Evolutionary conservation across 2,113 vertebrate genomes (phyloP), one percentile per base, ranked within the genome.

Genomic region (Taxidea taxus): DNA sequence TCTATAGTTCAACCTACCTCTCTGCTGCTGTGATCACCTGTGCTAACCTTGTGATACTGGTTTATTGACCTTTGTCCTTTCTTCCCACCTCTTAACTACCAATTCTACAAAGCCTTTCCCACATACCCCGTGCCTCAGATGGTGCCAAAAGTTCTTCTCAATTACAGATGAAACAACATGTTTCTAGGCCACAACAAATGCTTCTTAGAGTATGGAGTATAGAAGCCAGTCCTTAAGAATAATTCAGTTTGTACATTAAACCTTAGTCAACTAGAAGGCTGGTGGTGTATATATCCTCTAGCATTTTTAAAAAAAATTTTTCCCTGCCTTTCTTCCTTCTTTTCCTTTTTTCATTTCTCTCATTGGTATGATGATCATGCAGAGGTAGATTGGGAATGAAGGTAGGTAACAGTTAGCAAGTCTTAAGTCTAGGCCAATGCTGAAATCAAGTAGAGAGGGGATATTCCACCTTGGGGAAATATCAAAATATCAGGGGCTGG

Each of bases 311-410:
- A 51, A 51, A 51, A 49, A 54, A 58, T 21, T 27, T 51, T 2
- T 51, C 34, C 31, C 37, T 83, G 1, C 2, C 18, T 91, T 88
- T 37, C 25, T 77, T 91, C 34, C 31, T 82, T 81, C 12, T 70
- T 84, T 82, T 47, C 11, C 58, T 92, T 96, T 81, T 58, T 94
- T 95, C n/a, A n/a, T 93, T 98, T 27, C 29, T 94, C 23, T 80
- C 21, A 37, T 95, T 93, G 89, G 29, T 31, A 66, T 95, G 58
- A 81, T 93, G 5, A 92, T 62, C 64, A 97, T 47, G 12, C 8
- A 89, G 37, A 90, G 42, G 20, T 74, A 87, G 64, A 25, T 82
- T 85, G 74, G 25, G 20, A 93, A 91, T 97, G 82, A 94, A 94
- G 18, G 21, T 80, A 72, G 49, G 47, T 96, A 60, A 49, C 95